Evolutionary conservation across 1,140 invertebrate species (phyloP).

Genomic region (Paraescarpia echinospica): DNA sequence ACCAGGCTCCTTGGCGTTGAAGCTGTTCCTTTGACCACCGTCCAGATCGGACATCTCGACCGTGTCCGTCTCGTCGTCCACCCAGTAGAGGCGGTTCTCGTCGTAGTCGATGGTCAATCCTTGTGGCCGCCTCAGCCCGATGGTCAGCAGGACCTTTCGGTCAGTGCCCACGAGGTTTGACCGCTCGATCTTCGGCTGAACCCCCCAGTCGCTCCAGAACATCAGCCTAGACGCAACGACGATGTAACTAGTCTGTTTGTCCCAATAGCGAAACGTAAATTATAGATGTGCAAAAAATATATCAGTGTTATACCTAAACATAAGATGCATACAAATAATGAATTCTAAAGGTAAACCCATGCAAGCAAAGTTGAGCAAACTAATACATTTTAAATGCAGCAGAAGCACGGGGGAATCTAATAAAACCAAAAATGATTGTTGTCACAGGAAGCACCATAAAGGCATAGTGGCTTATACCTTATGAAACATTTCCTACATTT

Average conservation of each 20-base stretch:
- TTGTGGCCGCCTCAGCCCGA: constrained; percentile 1
- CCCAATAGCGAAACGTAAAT: neutral
- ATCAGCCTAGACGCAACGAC: neutral
- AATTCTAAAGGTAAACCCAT: no score
- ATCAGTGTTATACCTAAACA: no score
- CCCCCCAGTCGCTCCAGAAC: constrained; percentile 24
- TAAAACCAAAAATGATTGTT: no score
- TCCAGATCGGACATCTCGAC: constrained; percentile 11
- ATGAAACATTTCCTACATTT: no score
- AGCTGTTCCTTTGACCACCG: neutral
- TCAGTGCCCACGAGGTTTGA: constrained; percentile 22
- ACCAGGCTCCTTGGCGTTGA: neutral
- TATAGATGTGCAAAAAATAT: no score
- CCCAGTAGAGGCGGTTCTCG: constrained; percentile 23
- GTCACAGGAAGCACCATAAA: no score
- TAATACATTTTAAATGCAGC: no score
- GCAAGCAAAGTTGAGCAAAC: no score
- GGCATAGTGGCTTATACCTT: no score
- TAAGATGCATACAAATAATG: no score
- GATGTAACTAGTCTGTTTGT: neutral
- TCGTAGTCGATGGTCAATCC: constrained; percentile 25
- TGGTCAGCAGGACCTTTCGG: constrained; percentile 7
- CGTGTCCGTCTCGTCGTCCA: constrained; percentile 23
- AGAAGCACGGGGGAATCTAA: no score
- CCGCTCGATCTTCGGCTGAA: constrained; percentile 22